Evolutionary conservation across 2,888 invertebrate genomes (phyloP).

Genomic region (Beris morrisii): DNA sequence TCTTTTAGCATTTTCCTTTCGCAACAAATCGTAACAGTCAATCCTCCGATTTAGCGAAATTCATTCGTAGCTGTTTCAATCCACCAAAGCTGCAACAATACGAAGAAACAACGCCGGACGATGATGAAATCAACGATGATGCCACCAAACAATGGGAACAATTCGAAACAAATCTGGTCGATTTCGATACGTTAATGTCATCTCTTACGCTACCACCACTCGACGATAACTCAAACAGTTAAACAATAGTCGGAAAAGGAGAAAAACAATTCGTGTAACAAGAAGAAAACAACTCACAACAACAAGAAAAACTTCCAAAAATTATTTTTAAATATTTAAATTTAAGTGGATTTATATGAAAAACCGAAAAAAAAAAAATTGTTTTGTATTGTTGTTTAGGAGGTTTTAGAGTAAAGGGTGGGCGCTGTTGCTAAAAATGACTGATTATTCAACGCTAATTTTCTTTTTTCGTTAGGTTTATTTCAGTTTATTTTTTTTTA

Average conservation of each 20-base stretch:
- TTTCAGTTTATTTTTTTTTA: too few species aligned
- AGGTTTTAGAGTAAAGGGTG: too few species aligned
- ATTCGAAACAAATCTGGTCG: conserved; percentile 55
- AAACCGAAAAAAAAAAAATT: background rate
- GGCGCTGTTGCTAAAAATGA: too few species aligned
- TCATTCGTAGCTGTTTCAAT: conserved; percentile 56
- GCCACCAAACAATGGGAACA: conserved; percentile 54
- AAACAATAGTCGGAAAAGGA: conserved; percentile 20
- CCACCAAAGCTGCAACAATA: conserved; percentile 47
- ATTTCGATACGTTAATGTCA: conserved; percentile 56
- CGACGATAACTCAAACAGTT: conserved; percentile 42
- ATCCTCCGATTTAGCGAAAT: conserved; percentile 52
- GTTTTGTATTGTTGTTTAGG: too few species aligned
- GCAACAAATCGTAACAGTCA: conserved; percentile 55
- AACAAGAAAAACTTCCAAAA: conserved; percentile 29
- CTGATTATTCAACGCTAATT: too few species aligned
- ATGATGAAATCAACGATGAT: conserved; percentile 45
- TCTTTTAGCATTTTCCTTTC: conserved; percentile 53
- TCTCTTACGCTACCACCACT: conserved; percentile 47
- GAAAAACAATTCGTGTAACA: too few species aligned
- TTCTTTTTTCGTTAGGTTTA: too few species aligned
- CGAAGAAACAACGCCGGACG: conserved; percentile 29
- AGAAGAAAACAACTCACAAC: too few species aligned
- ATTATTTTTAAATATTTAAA: conserved; percentile 30
- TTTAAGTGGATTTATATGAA: background rate